Evolutionary conservation across 2,113 vertebrate genomes (phyloP).

Genomic region (Willisornis vidua): DNA sequence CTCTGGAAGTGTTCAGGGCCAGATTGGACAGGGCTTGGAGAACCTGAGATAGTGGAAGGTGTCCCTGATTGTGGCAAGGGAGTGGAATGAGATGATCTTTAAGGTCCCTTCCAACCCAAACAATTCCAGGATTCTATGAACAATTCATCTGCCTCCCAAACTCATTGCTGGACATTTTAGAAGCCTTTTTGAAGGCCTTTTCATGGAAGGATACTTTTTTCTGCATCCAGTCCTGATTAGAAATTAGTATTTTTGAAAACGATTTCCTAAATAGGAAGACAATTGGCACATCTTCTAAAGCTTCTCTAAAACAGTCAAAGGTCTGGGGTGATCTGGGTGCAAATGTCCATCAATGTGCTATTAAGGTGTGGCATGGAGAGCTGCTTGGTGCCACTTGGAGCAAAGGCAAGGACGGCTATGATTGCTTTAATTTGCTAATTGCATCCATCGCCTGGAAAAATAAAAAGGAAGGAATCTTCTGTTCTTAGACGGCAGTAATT

Average conservation of each 20-base stretch:
- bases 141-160: neutral
- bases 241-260: neutral
- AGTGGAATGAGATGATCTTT: neutral
- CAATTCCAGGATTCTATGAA: neutral
- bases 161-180: neutral
- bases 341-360: accelerated
- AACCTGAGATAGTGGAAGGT: neutral
- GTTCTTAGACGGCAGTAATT: neutral
- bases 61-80: neutral
- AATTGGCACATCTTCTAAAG: neutral
- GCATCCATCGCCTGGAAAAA: neutral
- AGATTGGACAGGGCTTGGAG: neutral
- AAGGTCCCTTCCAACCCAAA: neutral
- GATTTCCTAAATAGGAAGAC: neutral
- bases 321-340: neutral
- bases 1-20: neutral
- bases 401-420: neutral
- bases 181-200: neutral
- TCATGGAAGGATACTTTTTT: neutral
- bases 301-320: neutral
- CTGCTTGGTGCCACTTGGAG: neutral
- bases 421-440: neutral
- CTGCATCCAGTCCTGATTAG: neutral
- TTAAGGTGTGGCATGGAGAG: neutral
- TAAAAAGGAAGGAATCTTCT: neutral